Conservation (phyloP, 1,140 invertebrate species). For the Ceratitis capitata region DNA sequence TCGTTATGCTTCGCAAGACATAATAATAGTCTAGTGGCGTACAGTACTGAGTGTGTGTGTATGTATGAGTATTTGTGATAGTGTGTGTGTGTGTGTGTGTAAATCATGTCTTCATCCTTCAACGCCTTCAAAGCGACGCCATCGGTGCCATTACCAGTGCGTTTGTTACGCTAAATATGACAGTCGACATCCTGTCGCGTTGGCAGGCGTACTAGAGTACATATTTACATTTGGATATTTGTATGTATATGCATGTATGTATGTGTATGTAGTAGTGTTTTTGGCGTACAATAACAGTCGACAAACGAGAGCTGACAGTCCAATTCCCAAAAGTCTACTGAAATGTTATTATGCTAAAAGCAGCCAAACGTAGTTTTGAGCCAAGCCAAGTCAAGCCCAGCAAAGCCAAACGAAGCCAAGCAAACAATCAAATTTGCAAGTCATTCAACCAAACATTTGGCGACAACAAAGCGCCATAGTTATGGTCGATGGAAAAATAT, state of each 20-base stretch:
- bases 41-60: background rate
- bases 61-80: too few species aligned
- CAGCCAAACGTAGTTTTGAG: too few species aligned
- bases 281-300: background rate
- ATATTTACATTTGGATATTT: background rate
- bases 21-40: too few species aligned
- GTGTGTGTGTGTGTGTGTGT: too few species aligned
- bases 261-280: too few species aligned
- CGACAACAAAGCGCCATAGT: background rate
- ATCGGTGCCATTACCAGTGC: background rate
- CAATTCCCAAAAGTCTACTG: slow-evolving; percentile 40
- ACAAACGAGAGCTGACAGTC: background rate
- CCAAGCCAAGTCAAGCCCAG: too few species aligned
- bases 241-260: background rate
- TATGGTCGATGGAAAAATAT: background rate
- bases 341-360: slow-evolving; percentile 40
- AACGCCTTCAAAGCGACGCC: background rate
- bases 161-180: slow-evolving; percentile 24
- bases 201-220: background rate
- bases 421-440: background rate
- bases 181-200: slow-evolving; percentile 21
- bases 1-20: background rate
- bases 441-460: slow-evolving; percentile 6
- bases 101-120: slow-evolving; percentile 31
- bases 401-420: slow-evolving; percentile 18